A percentile compares a stretch with the other conserved stretches of the same genome.
phyloP scores from a whole-genome alignment of 2,113 vertebrate species.

The Eleginops maclovinus region DNA sequence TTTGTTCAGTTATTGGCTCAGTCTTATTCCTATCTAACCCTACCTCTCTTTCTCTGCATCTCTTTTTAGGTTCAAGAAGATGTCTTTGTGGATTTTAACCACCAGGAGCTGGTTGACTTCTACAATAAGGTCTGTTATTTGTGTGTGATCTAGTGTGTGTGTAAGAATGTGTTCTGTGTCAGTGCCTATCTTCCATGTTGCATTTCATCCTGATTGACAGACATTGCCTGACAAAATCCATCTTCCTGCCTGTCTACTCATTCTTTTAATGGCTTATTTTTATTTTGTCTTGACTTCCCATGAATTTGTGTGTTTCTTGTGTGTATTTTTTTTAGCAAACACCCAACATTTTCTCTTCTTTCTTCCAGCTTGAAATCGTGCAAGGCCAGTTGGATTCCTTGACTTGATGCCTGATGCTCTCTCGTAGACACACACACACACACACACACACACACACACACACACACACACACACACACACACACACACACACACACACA shows the following conservation, averaged over 20 bases:
- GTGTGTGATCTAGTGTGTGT: constrained; percentile 2
- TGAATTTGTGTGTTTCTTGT: not conserved
- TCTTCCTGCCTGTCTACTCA: constrained; percentile 2
- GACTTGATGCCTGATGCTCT: constrained; percentile 86
- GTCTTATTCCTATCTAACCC: not conserved
- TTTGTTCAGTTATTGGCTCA: constrained; percentile 9
- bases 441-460: constrained; percentile 26
- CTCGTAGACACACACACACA: constrained; percentile 43
- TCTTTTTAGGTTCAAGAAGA: constrained; percentile 88
- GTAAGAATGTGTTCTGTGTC: constrained; percentile 8
- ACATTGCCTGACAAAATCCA: constrained; percentile 30
- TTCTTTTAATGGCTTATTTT: constrained; percentile 6
- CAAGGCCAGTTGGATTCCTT: constrained; percentile 98
- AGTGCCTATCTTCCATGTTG: not conserved
- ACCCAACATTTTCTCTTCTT: constrained; percentile 57
- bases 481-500: constrained; percentile 33
- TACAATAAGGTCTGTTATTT: constrained; percentile 91
- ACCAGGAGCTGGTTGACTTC: constrained; percentile 94
- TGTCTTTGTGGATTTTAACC: constrained; percentile 92
- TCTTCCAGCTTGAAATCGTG: constrained; percentile 93
- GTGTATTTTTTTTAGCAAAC: constrained; percentile 8
- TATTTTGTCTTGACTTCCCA: not conserved
- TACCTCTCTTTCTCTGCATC: constrained; percentile 49
- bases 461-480: constrained; percentile 13
- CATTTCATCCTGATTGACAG: constrained; percentile 29